phyloP scores from a whole-genome alignment of 2,888 invertebrate genomes.

The Atherix ibis region DNA sequence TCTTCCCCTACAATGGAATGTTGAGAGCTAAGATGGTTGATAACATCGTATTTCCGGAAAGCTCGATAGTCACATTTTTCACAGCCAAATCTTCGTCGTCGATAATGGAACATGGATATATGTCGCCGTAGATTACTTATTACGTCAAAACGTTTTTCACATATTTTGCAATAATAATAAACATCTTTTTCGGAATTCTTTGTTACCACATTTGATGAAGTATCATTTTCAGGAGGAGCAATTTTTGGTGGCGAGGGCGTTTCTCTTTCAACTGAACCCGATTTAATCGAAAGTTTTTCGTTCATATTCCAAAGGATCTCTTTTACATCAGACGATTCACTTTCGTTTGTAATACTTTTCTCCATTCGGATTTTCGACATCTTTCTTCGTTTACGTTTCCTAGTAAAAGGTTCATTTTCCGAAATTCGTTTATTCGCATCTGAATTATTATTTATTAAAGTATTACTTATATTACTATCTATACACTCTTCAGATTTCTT shows the following conservation, averaged over 20 bases:
- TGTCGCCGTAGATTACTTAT: constrained; percentile 30
- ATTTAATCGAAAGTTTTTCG: constrained; percentile 1
- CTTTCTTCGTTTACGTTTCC: not conserved
- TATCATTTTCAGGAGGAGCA: too few relatives aligned
- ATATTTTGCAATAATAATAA: constrained; percentile 28
- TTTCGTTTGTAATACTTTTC: not conserved
- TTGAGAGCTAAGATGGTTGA: constrained; percentile 45
- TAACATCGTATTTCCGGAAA: constrained; percentile 46
- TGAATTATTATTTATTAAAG: too few relatives aligned
- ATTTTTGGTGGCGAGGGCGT: too few relatives aligned
- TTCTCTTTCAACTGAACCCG: too few relatives aligned
- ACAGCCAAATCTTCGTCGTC: constrained; percentile 51
- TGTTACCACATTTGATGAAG: too few relatives aligned
- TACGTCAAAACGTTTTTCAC: constrained; percentile 28
- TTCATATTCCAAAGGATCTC: not conserved
- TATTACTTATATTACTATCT: too few relatives aligned
- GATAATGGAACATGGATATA: constrained; percentile 32
- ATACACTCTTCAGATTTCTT: too few relatives aligned
- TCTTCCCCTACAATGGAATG: constrained; percentile 45
- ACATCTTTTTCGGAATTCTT: too few relatives aligned
- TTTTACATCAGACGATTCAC: not conserved
- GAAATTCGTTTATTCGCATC: too few relatives aligned
- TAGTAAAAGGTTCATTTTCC: not conserved
- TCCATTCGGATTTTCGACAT: not conserved
- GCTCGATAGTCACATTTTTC: constrained; percentile 55